phyloP scores from a whole-genome alignment of 2,797 vertebrate genomes.

The Trachops cirrhosus region DNA sequence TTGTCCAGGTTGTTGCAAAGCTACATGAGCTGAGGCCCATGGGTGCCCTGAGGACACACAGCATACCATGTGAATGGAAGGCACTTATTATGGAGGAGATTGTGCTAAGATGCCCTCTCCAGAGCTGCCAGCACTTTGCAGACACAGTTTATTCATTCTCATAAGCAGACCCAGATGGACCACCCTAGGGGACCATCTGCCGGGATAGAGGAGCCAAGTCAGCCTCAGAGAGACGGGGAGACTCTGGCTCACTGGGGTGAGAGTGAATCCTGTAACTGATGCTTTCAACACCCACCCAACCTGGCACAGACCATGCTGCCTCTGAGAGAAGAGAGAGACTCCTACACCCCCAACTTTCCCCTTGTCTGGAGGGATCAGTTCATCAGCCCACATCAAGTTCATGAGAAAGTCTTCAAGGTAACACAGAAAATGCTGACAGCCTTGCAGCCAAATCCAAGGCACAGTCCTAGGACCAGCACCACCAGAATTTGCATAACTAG shows the following conservation, averaged over 20 bases:
- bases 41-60: neutral
- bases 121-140: slow-evolving; percentile 37
- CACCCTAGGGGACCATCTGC: slow-evolving; percentile 68
- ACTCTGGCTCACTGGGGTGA: neutral
- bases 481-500: neutral
- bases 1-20: neutral
- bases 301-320: neutral
- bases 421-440: neutral
- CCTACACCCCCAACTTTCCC: neutral
- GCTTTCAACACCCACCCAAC: neutral
- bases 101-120: slow-evolving; percentile 43
- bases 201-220: slow-evolving; percentile 11
- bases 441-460: neutral
- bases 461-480: neutral
- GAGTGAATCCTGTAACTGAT: neutral
- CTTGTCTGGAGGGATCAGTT: neutral
- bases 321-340: neutral
- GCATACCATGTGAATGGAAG: neutral
- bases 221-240: neutral
- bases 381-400: neutral
- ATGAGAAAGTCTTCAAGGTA: neutral
- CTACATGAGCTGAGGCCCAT: neutral
- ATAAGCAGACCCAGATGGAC: slow-evolving; percentile 69
- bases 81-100: neutral
- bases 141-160: slow-evolving; percentile 65